Evolutionary conservation across 2,888 invertebrate genomes (phyloP).

Genomic region (Rotaria socialis): DNA sequence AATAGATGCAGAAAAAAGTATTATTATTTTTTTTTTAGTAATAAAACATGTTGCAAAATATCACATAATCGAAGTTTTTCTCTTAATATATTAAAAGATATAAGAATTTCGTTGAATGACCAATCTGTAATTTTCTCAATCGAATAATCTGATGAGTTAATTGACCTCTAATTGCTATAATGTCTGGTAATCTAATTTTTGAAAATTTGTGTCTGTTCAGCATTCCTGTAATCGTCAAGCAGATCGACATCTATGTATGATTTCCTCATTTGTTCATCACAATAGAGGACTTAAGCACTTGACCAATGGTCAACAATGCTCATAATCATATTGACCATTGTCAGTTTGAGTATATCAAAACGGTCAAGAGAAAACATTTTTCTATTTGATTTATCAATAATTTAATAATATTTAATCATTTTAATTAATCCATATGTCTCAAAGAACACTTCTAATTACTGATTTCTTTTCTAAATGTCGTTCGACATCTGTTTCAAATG

Average conservation of each 20-base stretch:
- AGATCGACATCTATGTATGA: not conserved
- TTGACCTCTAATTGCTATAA: too few species aligned
- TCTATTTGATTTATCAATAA: not conserved
- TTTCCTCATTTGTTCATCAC: not conserved
- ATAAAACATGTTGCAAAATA: too few species aligned
- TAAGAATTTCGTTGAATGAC: too few species aligned
- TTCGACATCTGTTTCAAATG: slow-evolving; percentile 47
- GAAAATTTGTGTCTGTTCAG: too few species aligned
- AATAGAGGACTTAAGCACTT: not conserved
- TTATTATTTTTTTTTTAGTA: too few species aligned
- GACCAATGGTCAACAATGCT: slow-evolving; percentile 8
- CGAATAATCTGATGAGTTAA: too few species aligned
- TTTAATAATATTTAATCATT: not conserved
- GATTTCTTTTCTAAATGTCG: not conserved
- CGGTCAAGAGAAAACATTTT: not conserved
- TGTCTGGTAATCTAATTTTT: too few species aligned
- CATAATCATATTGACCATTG: not conserved
- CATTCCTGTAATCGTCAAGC: not conserved
- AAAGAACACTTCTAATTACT: not conserved
- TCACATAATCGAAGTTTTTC: too few species aligned
- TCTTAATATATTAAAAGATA: too few species aligned
- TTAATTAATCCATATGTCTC: not conserved
- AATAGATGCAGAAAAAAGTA: too few species aligned
- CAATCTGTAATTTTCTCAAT: too few species aligned
- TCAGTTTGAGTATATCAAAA: not conserved